Evolutionary conservation across 2,797 vertebrate genomes (phyloP).

Genomic region (Labroides dimidiatus): DNA sequence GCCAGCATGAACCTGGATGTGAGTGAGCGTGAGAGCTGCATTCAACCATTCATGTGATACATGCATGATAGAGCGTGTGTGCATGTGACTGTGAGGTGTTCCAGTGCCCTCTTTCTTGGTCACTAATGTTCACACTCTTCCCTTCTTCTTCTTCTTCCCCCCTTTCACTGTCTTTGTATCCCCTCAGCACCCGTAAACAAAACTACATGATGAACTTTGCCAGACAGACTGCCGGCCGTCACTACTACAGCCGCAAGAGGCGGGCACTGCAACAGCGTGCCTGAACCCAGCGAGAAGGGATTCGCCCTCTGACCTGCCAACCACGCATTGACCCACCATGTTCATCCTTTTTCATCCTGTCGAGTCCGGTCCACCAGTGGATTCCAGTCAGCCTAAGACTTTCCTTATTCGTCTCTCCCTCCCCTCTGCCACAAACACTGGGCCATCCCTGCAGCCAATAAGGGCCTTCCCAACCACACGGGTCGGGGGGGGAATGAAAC

Average conservation of each 20-base stretch:
- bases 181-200: constrained; percentile 97
- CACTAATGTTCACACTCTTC: constrained; percentile 51
- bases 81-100: constrained; percentile 43
- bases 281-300: constrained; percentile 77
- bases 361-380: constrained; percentile 70
- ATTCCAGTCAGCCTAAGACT: constrained; percentile 79
- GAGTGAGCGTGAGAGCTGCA: constrained; percentile 47
- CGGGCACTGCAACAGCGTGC: constrained; percentile 92
- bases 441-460: constrained; percentile 70
- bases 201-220: constrained; percentile 99
- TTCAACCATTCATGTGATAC: constrained; percentile 30
- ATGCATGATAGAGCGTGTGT: constrained; percentile 51
- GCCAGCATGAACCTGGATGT: constrained; percentile 63
- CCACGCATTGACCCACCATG: constrained; percentile 70
- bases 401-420: constrained; percentile 54
- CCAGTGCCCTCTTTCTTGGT: neutral
- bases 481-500: constrained; percentile 70
- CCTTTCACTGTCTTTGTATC: constrained; percentile 70
- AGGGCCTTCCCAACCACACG: constrained; percentile 71
- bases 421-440: constrained; percentile 60
- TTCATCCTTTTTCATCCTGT: constrained; percentile 65
- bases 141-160: constrained; percentile 42
- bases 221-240: constrained; percentile 95
- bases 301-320: constrained; percentile 74
- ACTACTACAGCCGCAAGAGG: constrained; percentile 98